A percentile compares a stretch with the other conserved stretches of the same genome.
phyloP scores from a whole-genome alignment of 2,113 vertebrate genomes.

The Stomatorhinus ivindoensis region DNA sequence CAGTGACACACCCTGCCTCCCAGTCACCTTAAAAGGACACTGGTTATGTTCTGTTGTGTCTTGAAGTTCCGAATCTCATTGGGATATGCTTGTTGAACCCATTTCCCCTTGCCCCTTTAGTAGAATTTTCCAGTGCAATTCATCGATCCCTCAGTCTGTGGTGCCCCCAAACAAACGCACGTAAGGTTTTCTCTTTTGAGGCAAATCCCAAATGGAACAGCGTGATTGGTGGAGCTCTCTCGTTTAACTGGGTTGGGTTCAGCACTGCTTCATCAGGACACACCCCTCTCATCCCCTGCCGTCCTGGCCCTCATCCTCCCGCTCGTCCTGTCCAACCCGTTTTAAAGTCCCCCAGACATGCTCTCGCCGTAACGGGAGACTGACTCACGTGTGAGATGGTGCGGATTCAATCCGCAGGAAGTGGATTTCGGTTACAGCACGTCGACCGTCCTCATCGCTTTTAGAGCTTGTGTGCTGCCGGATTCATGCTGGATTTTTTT shows the following conservation, averaged over 20 bases:
- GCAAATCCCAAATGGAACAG: not conserved
- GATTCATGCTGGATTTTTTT: not conserved
- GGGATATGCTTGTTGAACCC: not conserved
- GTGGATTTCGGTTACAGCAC: not conserved
- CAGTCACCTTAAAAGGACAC: not conserved
- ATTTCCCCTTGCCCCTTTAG: not conserved
- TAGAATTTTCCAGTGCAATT: not conserved
- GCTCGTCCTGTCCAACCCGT: constrained; percentile 1
- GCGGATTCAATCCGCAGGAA: not conserved
- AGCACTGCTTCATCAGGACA: not conserved
- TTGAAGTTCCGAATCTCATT: not conserved
- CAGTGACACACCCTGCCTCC: not conserved
- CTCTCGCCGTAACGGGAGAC: not conserved
- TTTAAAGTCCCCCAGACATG: not conserved
- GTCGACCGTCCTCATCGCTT: not conserved
- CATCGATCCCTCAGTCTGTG: not conserved
- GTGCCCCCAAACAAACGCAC: not conserved
- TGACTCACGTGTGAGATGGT: not conserved
- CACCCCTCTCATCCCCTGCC: not conserved
- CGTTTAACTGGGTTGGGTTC: not conserved
- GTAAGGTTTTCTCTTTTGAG: not conserved
- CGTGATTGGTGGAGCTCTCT: not conserved
- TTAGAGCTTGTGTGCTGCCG: not conserved
- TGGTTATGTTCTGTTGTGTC: not conserved
- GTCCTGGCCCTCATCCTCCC: not conserved